A percentile compares a stretch with the other conserved stretches of the same genome.
Conservation (phyloP, 2,797 vertebrate species). For the Cetoscarus ocellatus region DNA sequence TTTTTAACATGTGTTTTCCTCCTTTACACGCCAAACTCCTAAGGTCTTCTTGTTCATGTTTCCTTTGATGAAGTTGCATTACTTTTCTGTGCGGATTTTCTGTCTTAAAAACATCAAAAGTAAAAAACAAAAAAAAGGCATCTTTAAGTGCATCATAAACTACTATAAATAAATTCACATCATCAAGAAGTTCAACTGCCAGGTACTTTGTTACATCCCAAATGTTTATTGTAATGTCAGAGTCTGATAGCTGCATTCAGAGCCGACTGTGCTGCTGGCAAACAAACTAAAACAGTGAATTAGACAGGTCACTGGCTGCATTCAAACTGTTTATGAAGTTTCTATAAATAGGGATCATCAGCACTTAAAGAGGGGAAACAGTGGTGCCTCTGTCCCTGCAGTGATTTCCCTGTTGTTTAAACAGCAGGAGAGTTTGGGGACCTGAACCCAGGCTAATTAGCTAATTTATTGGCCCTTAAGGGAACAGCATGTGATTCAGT, state of each 20-base stretch:
- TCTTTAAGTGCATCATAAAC: neutral
- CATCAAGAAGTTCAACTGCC: neutral
- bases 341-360: slow-evolving; percentile 62
- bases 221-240: slow-evolving; percentile 21
- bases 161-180: neutral
- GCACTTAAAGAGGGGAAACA: slow-evolving; percentile 59
- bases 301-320: slow-evolving; percentile 60
- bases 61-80: too few relatives aligned
- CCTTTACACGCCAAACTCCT: too few relatives aligned
- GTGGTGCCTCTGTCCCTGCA: slow-evolving; percentile 61
- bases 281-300: slow-evolving; percentile 42
- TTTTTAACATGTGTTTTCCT: too few relatives aligned
- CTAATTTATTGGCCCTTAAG: slow-evolving; percentile 56
- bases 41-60: too few relatives aligned
- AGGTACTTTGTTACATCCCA: neutral
- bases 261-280: slow-evolving; percentile 34
- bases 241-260: slow-evolving; percentile 22
- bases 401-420: slow-evolving; percentile 57
- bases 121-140: too few relatives aligned
- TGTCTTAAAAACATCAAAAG: too few relatives aligned
- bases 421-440: slow-evolving; percentile 56
- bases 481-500: slow-evolving; percentile 56
- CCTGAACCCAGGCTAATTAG: slow-evolving; percentile 69
- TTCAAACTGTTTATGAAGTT: slow-evolving; percentile 58
- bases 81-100: too few relatives aligned